phyloP scores from a whole-genome alignment of 2,113 vertebrate species.

The Oreotrochilus melanogaster region DNA sequence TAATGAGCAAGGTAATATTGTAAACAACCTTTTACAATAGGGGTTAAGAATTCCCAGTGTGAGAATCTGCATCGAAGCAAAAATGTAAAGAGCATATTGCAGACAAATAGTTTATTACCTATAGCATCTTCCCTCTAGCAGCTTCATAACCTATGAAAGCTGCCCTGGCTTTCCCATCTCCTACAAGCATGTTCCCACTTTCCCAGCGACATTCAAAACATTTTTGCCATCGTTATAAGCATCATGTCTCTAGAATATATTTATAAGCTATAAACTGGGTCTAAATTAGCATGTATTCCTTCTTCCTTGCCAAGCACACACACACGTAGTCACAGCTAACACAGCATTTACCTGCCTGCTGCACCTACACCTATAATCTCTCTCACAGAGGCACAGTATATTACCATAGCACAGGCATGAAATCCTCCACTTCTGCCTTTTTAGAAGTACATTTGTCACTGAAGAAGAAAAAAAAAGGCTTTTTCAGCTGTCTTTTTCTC shows the following conservation, averaged over 20 bases:
- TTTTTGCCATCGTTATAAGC: neutral
- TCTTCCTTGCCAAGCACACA: neutral
- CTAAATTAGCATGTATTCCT: neutral
- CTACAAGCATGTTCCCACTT: fast-evolving
- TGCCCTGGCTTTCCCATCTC: neutral
- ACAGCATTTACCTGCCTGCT: neutral
- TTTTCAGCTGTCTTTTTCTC: neutral
- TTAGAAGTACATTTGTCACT: neutral
- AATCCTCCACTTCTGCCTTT: neutral
- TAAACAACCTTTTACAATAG: neutral
- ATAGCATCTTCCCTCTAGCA: neutral
- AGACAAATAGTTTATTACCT: neutral
- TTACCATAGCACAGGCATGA: neutral
- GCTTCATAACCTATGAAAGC: neutral
- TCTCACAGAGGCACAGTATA: neutral
- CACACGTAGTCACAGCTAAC: neutral
- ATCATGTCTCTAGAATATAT: neutral
- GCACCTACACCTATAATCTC: neutral
- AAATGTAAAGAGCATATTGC: neutral
- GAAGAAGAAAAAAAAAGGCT: neutral
- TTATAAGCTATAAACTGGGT: neutral
- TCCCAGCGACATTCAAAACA: neutral
- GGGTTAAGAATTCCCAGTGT: neutral
- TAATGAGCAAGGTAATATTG: neutral
- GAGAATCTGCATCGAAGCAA: neutral